Conservation (phyloP, 2,888 invertebrate species). For the Theristus sp. region DNA sequence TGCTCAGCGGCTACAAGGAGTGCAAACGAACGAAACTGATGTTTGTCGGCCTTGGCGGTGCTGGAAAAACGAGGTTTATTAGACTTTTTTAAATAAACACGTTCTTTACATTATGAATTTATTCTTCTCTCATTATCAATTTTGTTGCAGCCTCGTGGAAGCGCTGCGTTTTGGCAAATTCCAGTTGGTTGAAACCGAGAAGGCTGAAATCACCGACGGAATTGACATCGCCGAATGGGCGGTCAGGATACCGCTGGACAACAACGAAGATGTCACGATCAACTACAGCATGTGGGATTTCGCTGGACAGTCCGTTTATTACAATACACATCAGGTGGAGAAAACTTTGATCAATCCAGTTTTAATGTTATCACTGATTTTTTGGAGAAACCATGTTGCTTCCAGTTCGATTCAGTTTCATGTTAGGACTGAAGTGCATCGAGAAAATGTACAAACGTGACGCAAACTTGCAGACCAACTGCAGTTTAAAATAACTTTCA, state of each 20-base stretch:
- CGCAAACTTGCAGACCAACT: no score
- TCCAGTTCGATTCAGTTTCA: no score
- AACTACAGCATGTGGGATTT: slow-evolving; percentile 32
- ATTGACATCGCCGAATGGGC: slow-evolving; percentile 31
- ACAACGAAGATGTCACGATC: slow-evolving; percentile 13
- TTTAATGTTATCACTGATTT: no score
- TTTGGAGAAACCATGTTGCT: no score
- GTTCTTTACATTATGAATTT: neutral
- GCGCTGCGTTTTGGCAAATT: slow-evolving; percentile 17
- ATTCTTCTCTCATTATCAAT: slow-evolving; percentile 13
- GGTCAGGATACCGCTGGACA: slow-evolving; percentile 10
- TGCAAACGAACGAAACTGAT: slow-evolving; percentile 30
- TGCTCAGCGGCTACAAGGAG: slow-evolving; percentile 23
- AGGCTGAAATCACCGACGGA: slow-evolving; percentile 28
- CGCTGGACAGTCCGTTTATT: slow-evolving; percentile 32
- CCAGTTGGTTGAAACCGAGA: neutral
- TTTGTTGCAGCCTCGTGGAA: slow-evolving; percentile 11
- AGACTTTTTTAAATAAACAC: no score
- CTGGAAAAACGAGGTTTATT: slow-evolving; percentile 31
- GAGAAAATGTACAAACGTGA: no score
- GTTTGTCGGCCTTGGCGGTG: slow-evolving; percentile 31
- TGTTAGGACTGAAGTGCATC: no score
- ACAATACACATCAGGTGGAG: slow-evolving; percentile 30
- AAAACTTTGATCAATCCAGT: no score
- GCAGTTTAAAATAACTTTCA: no score